Evolutionary conservation across 2,888 invertebrate species (phyloP), one percentile per base, ranked within the genome.

Genomic region (Habrosyne pyritoides): DNA sequence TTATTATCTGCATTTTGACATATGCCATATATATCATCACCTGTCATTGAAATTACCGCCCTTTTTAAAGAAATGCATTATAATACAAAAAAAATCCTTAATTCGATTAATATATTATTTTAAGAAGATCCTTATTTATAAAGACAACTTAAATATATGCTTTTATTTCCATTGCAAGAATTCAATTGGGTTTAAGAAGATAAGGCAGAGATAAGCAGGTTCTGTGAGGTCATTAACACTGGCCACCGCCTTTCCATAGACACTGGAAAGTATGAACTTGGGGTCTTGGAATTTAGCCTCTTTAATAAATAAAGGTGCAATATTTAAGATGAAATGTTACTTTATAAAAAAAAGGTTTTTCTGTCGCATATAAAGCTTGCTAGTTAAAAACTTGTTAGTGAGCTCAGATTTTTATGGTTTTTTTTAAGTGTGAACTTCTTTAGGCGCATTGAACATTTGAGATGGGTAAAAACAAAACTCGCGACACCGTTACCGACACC

Each of bases 121-220:
- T 18, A 33, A 33, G 33, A 18, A 18, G 42, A 18, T 42, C 2
- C 8, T 0, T 42, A 46, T 14, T 46, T 53, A 59, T 53, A 53
- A 42, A 56, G 50, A 33, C 47, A 53, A 22, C 26, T 53, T 42
- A 42, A 42, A 33, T n/a, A n/a, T 48, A 24, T 21, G 22, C n/a
- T 14, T 33, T 21, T 10, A 5, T 33, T 55, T 53, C 46, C 30
- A 56, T 55, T 57, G 50, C 28, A 53, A 30, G 57, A 55, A 57
- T 59, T 57, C 52, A 59, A 62, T 56, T 57, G 53, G 56, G 47
- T 52, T 58, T 51, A 54, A 68, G 62, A 53, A 71, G 77, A 77
- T 78, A 73, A 75, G 67, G 61, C 61, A 56, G 56, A 75, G 75
- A 78, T 75, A 76, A 76, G 74, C 77, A 69, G 74, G 76, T 77